Conservation (phyloP, 1,140 invertebrate genomes). For the Heterodera schachtii region DNA sequence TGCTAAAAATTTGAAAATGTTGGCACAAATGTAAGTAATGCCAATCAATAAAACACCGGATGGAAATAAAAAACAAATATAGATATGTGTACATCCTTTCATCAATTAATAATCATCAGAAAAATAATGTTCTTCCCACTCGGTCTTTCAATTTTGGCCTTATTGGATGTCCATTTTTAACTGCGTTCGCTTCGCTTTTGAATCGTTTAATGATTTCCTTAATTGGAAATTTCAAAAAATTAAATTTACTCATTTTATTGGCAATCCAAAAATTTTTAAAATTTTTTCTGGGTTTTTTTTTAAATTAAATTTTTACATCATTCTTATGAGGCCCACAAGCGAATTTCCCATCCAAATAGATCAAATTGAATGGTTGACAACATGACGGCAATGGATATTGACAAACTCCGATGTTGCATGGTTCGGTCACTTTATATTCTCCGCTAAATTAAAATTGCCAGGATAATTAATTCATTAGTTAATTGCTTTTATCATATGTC, state of each 20-base stretch:
- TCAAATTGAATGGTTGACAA: conserved; percentile 49
- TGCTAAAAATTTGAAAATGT: background rate
- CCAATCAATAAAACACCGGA: conserved; percentile 7
- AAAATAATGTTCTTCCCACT: conserved; percentile 14
- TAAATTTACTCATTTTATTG: too few species aligned
- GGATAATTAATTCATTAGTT: too few species aligned
- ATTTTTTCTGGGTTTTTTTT: background rate
- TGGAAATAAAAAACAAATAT: background rate
- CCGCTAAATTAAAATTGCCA: conserved; percentile 35
- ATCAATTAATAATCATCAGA: background rate
- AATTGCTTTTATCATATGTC: too few species aligned
- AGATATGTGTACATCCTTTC: background rate
- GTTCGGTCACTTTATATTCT: conserved; percentile 49
- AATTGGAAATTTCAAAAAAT: background rate
- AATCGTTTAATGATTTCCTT: conserved; percentile 20
- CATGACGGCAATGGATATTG: conserved; percentile 49
- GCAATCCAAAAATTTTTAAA: background rate
- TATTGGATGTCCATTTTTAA: background rate
- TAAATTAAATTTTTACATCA: conserved; percentile 35
- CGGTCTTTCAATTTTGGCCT: conserved; percentile 23
- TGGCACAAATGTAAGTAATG: background rate
- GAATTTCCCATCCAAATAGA: conserved; percentile 48
- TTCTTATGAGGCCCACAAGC: conserved; percentile 46
- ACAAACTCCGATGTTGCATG: conserved; percentile 52
- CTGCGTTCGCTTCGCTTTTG: conserved; percentile 6